Evolutionary conservation across 2,888 invertebrate genomes (phyloP).

Genomic region (Calameuta idolon): DNA sequence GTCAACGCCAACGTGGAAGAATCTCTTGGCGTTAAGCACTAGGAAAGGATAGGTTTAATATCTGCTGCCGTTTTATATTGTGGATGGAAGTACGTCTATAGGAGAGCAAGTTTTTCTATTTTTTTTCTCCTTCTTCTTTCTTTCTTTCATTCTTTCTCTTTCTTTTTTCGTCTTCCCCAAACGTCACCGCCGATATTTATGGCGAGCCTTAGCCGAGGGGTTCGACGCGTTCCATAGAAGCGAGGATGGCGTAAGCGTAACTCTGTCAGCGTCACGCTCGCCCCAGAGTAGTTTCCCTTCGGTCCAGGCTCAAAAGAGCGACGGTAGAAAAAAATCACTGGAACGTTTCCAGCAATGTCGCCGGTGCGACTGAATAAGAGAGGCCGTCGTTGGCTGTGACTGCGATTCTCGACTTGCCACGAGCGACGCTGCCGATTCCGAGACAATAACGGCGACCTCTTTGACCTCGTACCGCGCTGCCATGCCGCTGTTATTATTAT

Average conservation of each 20-base stretch:
- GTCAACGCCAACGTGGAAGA: not conserved
- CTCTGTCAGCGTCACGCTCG: slow-evolving; percentile 57
- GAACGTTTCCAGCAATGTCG: slow-evolving; percentile 36
- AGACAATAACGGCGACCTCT: slow-evolving; percentile 32
- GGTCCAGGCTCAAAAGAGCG: slow-evolving; percentile 10
- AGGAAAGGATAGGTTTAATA: slow-evolving; percentile 1
- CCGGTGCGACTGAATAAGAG: slow-evolving; percentile 3
- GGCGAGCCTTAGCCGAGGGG: slow-evolving; percentile 55
- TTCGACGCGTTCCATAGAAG: slow-evolving; percentile 43
- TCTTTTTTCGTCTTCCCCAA: slow-evolving; percentile 36
- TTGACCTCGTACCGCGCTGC: not conserved
- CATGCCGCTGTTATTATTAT: not conserved
- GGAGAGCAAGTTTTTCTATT: slow-evolving; percentile 42
- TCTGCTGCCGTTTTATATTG: slow-evolving; percentile 32
- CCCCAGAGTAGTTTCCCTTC: slow-evolving; percentile 29
- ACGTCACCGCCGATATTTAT: slow-evolving; percentile 65
- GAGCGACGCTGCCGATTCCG: slow-evolving; percentile 13
- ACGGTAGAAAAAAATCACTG: slow-evolving; percentile 27
- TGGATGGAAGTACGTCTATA: slow-evolving; percentile 45
- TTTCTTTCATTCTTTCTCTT: slow-evolving; percentile 37
- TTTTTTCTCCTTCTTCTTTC: not conserved
- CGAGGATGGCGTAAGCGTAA: slow-evolving; percentile 47
- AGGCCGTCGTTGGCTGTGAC: not conserved
- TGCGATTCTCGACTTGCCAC: not conserved
- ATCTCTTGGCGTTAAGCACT: not conserved